Base-by-base conservation (phyloP, 2,113 vertebrate genomes). In the Xiphorhynchus elegans region DNA sequence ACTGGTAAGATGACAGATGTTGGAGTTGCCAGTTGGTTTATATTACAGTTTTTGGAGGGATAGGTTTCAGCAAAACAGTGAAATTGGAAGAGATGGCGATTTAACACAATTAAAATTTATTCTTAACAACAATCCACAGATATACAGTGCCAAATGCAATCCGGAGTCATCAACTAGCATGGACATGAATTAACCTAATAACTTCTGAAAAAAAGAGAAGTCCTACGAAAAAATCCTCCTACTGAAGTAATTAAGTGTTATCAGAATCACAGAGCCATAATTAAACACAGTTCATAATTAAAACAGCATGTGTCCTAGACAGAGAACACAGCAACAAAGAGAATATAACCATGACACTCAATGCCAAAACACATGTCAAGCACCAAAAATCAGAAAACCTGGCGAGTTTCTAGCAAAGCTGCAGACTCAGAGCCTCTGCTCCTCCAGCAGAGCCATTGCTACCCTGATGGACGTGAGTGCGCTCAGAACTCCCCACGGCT, bases 161-260 rank as follows among this genome's bases (percentile, higher is more conserved):
- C 86, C 73, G 50, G 18, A 95, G 66, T 44, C 86, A 87, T 92
- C 90, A 87, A 77, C 95, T 40, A 90, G 92, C 92, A 93, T 24
- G 68, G 73, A 93, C 94, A 95, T 66, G 93, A 96, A 96, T 81
- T 78, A 90, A 91, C 80, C 79, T 78, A 93, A 95, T 37, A 81
- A 69, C 76, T 93, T 59, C 83, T 89, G 72, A 50, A 62, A 88
- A 69, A 63, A 84, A 81, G 47, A 74, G n/a, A 17, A 93, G 52
- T n/a, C 90, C 69, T 68, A 49, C 56, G 73, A 89, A 86, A 92
- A 87, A 84, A 18, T 68, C 60, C 29, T 90, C 58, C 90, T 87
- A 93, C 92, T 90, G 95, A 90, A 95, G 86, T 90, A 96, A 96
- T 92, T 95, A 94, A 89, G 29, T 83, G 88, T 89, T 93, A 95